Percentiles rank a stretch among this genome's conserved stretches.
These are phyloP conservation scores for Gasterosteus nipponicus DNA, from an alignment of 2,113 vertebrate species.

Conservation along the genomic window DNA sequence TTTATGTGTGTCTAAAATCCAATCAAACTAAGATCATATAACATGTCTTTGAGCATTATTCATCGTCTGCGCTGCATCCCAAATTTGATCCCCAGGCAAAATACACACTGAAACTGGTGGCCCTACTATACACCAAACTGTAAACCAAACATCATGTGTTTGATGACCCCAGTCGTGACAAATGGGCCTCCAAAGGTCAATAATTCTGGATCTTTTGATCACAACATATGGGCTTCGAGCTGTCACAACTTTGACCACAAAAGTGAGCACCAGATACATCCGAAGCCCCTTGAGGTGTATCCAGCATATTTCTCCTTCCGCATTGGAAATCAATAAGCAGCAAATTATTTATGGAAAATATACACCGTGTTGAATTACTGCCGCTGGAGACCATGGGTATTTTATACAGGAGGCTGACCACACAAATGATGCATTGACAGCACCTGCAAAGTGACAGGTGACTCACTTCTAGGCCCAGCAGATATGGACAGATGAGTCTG, in stretches of 20 bases:
- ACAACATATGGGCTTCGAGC: constrained; percentile 80
- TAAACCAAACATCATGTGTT: constrained; percentile 3
- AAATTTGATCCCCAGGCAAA: background rate
- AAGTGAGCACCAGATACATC: constrained; percentile 76
- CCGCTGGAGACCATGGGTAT: constrained; percentile 75
- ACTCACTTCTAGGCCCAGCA: constrained; percentile 49
- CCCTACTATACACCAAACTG: constrained; percentile 21
- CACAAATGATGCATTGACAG: constrained; percentile 80
- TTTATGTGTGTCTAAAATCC: background rate
- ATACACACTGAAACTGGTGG: background rate
- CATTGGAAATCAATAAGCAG: constrained; percentile 85
- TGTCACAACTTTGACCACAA: constrained; percentile 86
- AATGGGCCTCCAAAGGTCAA: constrained; percentile 64
- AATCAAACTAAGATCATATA: background rate
- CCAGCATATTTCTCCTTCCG: constrained; percentile 80
- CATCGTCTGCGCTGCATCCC: background rate
- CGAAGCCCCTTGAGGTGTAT: constrained; percentile 80
- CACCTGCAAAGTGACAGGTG: constrained; percentile 72
- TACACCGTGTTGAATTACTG: constrained; percentile 83
- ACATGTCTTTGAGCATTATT: background rate
- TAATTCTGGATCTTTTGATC: constrained; percentile 80
- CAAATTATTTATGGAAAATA: constrained; percentile 88
- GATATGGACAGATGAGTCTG: constrained; percentile 50
- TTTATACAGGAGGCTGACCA: constrained; percentile 80
- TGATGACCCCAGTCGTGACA: constrained; percentile 50